Evolutionary conservation across 2,888 invertebrate genomes (phyloP).

Genomic region (Pheosia tremula): DNA sequence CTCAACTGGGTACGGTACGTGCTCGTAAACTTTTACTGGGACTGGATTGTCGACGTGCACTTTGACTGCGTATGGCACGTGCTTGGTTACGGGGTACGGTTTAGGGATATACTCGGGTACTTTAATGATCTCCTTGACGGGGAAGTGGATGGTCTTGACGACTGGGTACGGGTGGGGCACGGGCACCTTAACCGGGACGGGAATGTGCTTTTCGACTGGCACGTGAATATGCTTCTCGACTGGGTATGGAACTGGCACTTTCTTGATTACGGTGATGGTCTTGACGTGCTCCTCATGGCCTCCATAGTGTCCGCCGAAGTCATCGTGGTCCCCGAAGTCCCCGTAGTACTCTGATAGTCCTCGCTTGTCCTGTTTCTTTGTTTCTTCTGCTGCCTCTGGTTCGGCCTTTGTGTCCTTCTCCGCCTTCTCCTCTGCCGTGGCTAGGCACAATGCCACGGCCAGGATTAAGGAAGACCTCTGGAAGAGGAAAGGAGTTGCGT

Average conservation of each 20-base stretch:
- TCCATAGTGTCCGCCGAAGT: slow-evolving; percentile 43
- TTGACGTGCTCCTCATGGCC: slow-evolving; percentile 83
- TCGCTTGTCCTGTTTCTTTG: slow-evolving; percentile 84
- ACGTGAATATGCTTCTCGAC: slow-evolving; percentile 87
- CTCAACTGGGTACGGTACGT: slow-evolving; percentile 89
- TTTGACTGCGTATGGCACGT: slow-evolving; percentile 87
- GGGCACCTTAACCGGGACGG: slow-evolving; percentile 86
- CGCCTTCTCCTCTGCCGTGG: slow-evolving; percentile 83
- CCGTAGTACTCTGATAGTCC: slow-evolving; percentile 81
- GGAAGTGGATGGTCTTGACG: slow-evolving; percentile 87
- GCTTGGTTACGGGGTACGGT: slow-evolving; percentile 88
- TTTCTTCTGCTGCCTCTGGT: slow-evolving; percentile 69
- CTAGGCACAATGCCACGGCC: slow-evolving; percentile 83
- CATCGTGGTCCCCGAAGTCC: slow-evolving; percentile 61
- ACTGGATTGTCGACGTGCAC: slow-evolving; percentile 88
- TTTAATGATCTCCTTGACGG: slow-evolving; percentile 87
- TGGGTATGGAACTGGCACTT: slow-evolving; percentile 87
- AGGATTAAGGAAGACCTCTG: slow-evolving; percentile 79
- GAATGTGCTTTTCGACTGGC: slow-evolving; percentile 88
- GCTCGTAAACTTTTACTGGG: slow-evolving; percentile 84
- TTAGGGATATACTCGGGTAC: slow-evolving; percentile 87
- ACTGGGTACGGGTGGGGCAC: slow-evolving; percentile 89
- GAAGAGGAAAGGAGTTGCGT: slow-evolving; percentile 41
- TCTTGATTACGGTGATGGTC: slow-evolving; percentile 90
- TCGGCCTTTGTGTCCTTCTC: slow-evolving; percentile 77